Conservation (phyloP, 2,113 vertebrate genomes). For the Pionites leucogaster region DNA sequence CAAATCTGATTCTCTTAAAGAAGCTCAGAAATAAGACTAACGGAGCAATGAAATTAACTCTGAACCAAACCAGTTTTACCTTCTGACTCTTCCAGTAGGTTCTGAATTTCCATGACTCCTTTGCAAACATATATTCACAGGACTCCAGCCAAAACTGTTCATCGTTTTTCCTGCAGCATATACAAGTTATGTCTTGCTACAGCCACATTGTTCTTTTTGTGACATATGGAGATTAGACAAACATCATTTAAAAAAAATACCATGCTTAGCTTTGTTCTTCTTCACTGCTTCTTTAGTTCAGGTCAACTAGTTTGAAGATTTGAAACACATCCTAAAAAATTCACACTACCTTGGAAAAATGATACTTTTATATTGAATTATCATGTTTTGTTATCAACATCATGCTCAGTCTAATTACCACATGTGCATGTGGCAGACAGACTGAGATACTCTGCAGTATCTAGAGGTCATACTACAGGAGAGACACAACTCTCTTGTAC, state of each 20-base stretch:
- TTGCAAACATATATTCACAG: neutral
- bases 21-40: slow-evolving; percentile 30
- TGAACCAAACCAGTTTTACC: neutral
- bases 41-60: slow-evolving; percentile 5
- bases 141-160: neutral
- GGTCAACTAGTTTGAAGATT: neutral
- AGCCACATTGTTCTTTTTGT: neutral
- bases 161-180: neutral
- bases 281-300: neutral
- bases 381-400: neutral
- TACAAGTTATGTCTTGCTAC: neutral
- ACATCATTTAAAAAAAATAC: neutral
- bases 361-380: neutral
- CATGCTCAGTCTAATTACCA: neutral
- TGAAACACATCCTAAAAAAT: neutral
- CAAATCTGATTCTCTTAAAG: slow-evolving; percentile 16
- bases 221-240: neutral
- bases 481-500: neutral
- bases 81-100: neutral
- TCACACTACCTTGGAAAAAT: neutral
- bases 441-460: neutral
- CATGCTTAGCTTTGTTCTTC: neutral
- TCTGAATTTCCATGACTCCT: neutral
- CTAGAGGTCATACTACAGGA: neutral
- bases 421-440: neutral